Evolutionary conservation across 1,140 invertebrate species (phyloP).

Genomic region (Drosophila chauvacae): DNA sequence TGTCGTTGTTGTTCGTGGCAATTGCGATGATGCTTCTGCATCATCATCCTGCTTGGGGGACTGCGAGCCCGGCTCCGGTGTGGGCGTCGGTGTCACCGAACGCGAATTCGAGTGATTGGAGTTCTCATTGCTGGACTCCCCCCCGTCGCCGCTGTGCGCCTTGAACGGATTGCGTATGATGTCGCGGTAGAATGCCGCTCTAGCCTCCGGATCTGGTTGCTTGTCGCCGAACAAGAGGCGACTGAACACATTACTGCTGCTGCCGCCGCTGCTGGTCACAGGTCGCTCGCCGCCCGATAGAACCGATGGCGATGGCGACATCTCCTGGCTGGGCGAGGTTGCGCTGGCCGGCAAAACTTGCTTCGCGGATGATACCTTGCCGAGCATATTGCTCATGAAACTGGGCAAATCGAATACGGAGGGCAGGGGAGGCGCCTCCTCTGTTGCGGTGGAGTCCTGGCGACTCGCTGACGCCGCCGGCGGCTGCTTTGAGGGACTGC

Average conservation of each 20-base stretch:
- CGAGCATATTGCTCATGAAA: slow-evolving; percentile 70
- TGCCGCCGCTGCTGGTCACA: no score
- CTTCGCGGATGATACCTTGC: slow-evolving; percentile 1
- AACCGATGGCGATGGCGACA: slow-evolving; percentile 5
- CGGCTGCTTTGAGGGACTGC: neutral
- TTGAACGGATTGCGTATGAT: slow-evolving; percentile 71
- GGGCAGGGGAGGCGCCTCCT: slow-evolving; percentile 45
- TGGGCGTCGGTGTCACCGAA: slow-evolving; percentile 66
- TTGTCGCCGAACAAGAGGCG: slow-evolving; percentile 46
- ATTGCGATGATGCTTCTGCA: neutral
- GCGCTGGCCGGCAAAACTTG: slow-evolving; percentile 27
- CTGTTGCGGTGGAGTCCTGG: slow-evolving; percentile 23
- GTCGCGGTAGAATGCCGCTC: slow-evolving; percentile 57
- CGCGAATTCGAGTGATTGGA: slow-evolving; percentile 66
- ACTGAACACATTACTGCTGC: slow-evolving; percentile 24
- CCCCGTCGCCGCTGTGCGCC: slow-evolving; percentile 49
- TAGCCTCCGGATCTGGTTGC: slow-evolving; percentile 41
- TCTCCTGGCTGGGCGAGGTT: slow-evolving; percentile 17
- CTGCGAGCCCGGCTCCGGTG: slow-evolving; percentile 66
- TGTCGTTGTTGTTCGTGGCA: neutral
- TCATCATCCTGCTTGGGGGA: slow-evolving; percentile 46
- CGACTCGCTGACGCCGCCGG: neutral
- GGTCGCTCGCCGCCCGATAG: neutral
- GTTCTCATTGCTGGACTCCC: slow-evolving; percentile 35
- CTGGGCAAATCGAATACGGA: slow-evolving; percentile 70